Percentiles rank a stretch among this genome's conserved stretches.
Conservation (phyloP, 2,888 invertebrate genomes). For the Microplitis deprimator region DNA sequence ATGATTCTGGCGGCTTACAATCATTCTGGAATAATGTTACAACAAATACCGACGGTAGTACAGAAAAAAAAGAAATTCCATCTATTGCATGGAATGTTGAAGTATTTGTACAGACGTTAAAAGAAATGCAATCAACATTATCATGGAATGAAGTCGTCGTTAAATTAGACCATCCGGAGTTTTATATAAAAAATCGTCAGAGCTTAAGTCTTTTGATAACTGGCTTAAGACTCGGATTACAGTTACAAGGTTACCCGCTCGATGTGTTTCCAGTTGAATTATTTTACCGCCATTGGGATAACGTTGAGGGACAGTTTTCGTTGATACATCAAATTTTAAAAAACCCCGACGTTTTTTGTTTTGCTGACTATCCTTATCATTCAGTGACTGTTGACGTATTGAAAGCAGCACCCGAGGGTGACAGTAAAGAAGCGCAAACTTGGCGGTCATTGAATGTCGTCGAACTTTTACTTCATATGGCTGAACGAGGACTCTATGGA, state of each 20-base stretch:
- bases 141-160: slow-evolving; percentile 94
- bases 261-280: slow-evolving; percentile 89
- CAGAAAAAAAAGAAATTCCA: slow-evolving; percentile 66
- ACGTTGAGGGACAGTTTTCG: slow-evolving; percentile 93
- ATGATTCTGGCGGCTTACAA: slow-evolving; percentile 72
- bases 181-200: slow-evolving; percentile 88
- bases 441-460: slow-evolving; percentile 96
- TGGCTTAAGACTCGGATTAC: slow-evolving; percentile 85
- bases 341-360: slow-evolving; percentile 93
- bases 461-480: slow-evolving; percentile 88
- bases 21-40: slow-evolving; percentile 75
- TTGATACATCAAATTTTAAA: slow-evolving; percentile 89
- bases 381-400: slow-evolving; percentile 89
- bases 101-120: slow-evolving; percentile 91
- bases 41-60: slow-evolving; percentile 73
- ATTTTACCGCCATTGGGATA: slow-evolving; percentile 93
- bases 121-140: slow-evolving; percentile 86
- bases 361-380: slow-evolving; percentile 92
- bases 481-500: slow-evolving; percentile 88
- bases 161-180: slow-evolving; percentile 93
- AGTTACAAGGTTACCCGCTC: slow-evolving; percentile 80
- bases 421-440: slow-evolving; percentile 92
- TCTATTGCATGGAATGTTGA: slow-evolving; percentile 92
- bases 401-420: slow-evolving; percentile 95
- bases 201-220: slow-evolving; percentile 88